Conservation (phyloP, 2,888 invertebrate genomes). For the Cecidostiba fungosa region DNA sequence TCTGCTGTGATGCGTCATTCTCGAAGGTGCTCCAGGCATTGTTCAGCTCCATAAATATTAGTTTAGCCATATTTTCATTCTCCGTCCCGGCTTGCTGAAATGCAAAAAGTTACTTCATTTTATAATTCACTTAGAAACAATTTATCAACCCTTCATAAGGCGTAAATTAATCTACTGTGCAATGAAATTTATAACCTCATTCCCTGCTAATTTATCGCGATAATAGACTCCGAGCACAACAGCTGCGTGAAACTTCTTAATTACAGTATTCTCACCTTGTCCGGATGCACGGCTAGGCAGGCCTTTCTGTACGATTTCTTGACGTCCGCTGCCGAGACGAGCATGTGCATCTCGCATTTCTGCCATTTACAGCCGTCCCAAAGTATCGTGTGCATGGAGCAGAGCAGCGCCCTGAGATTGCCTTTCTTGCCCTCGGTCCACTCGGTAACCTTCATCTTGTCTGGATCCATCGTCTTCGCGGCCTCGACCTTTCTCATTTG, state of each 20-base stretch:
- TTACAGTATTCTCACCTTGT: slow-evolving; percentile 88
- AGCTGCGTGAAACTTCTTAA: neutral
- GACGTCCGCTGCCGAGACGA: slow-evolving; percentile 95
- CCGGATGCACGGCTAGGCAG: slow-evolving; percentile 98
- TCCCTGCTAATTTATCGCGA: too few relatives aligned
- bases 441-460: slow-evolving; percentile 90
- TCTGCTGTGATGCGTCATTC: slow-evolving; percentile 90
- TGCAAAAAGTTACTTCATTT: slow-evolving; percentile 65
- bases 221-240: too few relatives aligned
- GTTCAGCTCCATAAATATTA: slow-evolving; percentile 99
- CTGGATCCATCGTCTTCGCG: slow-evolving; percentile 94
- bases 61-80: slow-evolving; percentile 95
- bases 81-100: slow-evolving; percentile 94
- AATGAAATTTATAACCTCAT: neutral
- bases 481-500: slow-evolving; percentile 95
- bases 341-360: slow-evolving; percentile 96
- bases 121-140: neutral
- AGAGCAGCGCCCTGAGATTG: slow-evolving; percentile 96
- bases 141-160: neutral
- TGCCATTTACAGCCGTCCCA: slow-evolving; percentile 97
- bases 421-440: slow-evolving; percentile 97
- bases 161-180: neutral
- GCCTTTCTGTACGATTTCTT: slow-evolving; percentile 98
- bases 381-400: slow-evolving; percentile 95
- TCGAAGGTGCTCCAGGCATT: slow-evolving; percentile 99